Evolutionary conservation across 2,888 invertebrate species (phyloP).

Genomic region (Drosophila nr. perissopoda): DNA sequence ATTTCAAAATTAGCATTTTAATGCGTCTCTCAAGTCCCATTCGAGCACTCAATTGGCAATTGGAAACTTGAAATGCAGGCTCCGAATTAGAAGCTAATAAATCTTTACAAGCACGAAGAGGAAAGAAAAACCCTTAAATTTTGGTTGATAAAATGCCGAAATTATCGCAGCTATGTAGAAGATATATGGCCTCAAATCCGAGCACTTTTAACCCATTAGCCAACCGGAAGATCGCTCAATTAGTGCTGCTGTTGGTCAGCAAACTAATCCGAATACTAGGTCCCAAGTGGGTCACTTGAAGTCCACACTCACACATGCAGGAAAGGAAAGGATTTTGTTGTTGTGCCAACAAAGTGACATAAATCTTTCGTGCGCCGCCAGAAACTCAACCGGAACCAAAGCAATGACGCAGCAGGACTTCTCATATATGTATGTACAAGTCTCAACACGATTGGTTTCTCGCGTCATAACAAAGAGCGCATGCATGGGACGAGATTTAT

Average conservation of each 20-base stretch:
- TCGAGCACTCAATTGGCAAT: slow-evolving; percentile 18
- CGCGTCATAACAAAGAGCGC: slow-evolving; percentile 70
- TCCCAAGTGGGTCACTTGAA: slow-evolving; percentile 79
- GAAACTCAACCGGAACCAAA: slow-evolving; percentile 81
- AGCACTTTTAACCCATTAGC: slow-evolving; percentile 80
- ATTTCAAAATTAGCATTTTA: slow-evolving; percentile 20
- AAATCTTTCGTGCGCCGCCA: slow-evolving; percentile 73
- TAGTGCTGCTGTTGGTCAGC: slow-evolving; percentile 73
- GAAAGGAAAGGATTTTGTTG: slow-evolving; percentile 54
- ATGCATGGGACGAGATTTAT: slow-evolving; percentile 64
- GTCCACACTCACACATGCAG: slow-evolving; percentile 16
- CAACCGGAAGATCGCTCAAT: slow-evolving; percentile 83
- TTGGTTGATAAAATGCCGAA: slow-evolving; percentile 78
- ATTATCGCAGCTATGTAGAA: slow-evolving; percentile 76
- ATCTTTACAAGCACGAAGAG: slow-evolving; percentile 49
- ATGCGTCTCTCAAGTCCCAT: slow-evolving; percentile 42
- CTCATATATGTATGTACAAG: slow-evolving; percentile 25
- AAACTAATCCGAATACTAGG: slow-evolving; percentile 22
- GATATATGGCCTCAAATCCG: slow-evolving; percentile 61
- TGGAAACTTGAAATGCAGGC: slow-evolving; percentile 32
- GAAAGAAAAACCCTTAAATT: slow-evolving; percentile 64
- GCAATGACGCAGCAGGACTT: slow-evolving; percentile 75
- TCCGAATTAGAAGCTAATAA: slow-evolving; percentile 65
- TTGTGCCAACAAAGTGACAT: slow-evolving; percentile 79
- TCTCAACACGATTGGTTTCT: slow-evolving; percentile 61